Percentiles rank a stretch among this genome's conserved stretches.
phyloP scores from a whole-genome alignment of 2,113 vertebrate species.

The Otis tarda region DNA sequence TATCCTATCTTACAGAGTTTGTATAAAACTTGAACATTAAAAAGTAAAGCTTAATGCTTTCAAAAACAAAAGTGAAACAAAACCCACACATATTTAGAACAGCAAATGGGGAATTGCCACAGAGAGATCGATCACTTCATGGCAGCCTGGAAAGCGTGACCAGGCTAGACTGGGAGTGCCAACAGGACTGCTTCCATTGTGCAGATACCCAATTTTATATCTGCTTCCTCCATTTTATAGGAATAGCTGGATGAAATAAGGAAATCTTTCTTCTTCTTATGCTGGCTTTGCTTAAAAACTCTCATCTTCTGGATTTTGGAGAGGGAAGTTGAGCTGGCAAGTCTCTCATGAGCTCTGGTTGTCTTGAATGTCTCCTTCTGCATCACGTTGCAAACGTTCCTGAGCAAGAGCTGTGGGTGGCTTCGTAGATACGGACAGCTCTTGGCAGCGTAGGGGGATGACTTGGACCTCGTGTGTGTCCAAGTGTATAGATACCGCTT shows the following conservation, averaged over 20 bases:
- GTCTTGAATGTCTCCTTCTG: background rate
- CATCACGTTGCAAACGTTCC: fast-evolving
- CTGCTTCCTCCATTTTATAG: background rate
- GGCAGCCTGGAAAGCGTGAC: background rate
- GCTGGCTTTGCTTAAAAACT: background rate
- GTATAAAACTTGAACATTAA: background rate
- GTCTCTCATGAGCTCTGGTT: background rate
- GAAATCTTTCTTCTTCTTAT: background rate
- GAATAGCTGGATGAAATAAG: background rate
- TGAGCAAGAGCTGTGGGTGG: background rate
- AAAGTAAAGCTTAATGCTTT: background rate
- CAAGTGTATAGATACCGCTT: background rate
- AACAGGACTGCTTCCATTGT: background rate
- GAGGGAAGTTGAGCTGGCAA: background rate
- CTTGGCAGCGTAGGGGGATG: background rate
- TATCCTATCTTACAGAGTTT: background rate
- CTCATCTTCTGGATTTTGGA: background rate
- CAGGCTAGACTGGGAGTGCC: background rate
- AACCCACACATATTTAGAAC: background rate
- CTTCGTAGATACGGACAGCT: background rate
- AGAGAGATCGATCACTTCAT: background rate
- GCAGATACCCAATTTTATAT: background rate
- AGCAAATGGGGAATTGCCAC: background rate
- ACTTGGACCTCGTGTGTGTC: background rate
- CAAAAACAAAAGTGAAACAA: background rate